Conservation (phyloP, 37 sponge, comb jelly and placozoan genomes). For the Theonella swinhoei region DNA sequence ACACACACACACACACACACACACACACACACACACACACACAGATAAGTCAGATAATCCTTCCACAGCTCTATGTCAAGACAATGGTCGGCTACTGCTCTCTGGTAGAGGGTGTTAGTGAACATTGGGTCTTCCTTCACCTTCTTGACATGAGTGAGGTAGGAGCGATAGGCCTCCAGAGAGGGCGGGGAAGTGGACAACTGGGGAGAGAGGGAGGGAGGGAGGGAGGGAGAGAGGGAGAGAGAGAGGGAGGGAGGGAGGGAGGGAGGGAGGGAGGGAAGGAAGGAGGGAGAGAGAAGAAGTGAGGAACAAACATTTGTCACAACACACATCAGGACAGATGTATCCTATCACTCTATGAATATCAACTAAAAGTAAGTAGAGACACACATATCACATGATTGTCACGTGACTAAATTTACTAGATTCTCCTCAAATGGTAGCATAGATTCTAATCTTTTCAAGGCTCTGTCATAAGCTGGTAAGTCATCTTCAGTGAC, state of each 20-base stretch:
- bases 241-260: background rate
- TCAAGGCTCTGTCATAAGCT: conserved; percentile 38
- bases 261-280: background rate
- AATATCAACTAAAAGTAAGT: too few species aligned
- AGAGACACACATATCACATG: background rate
- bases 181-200: conserved; percentile 20
- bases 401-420: background rate
- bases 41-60: conserved; percentile 58
- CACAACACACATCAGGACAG: background rate
- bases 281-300: background rate
- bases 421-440: conserved; percentile 67
- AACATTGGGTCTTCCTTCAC: conserved; percentile 48
- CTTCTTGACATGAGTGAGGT: conserved; percentile 12
- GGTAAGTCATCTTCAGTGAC: conserved; percentile 35
- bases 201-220: conserved; percentile 7
- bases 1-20: too few species aligned
- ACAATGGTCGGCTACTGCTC: conserved; percentile 62
- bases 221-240: background rate
- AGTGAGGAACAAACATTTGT: background rate
- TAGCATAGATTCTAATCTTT: conserved; percentile 46
- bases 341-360: background rate
- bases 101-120: conserved; percentile 64
- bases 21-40: too few species aligned
- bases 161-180: conserved; percentile 18
- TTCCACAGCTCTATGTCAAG: conserved; percentile 67